Evolutionary conservation across 1,140 invertebrate species (phyloP), one percentile per base, ranked within the genome.

Genomic region (Eriocheir sinensis): DNA sequence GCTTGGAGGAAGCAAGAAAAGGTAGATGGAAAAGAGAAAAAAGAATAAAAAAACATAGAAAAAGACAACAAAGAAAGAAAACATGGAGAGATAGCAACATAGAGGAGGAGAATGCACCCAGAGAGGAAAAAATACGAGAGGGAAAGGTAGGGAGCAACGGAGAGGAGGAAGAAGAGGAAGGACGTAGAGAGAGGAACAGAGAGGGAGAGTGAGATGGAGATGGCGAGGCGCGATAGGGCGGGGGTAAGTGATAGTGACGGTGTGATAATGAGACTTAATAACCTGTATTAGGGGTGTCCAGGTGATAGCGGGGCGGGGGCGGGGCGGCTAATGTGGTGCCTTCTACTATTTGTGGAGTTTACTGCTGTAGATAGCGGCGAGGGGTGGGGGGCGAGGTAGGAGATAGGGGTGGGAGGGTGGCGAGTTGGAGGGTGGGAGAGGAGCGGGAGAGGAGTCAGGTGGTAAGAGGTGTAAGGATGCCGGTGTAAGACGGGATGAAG

Each of bases 211-310:
- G 60, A 72, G 60, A 72, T 21, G n/a, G 60, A 72, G 60, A 72
- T 72, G 60, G 60, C 60, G 60, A 72, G 21, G 60, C n/a, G 27
- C 60, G 60, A 72, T 72, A 72, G n/a, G 60, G 6, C 8, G 21
- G 60, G n/a, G 60, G 60, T 72, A 72, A 72, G 60, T 72, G 60
- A 72, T 72, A 72, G 60, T 72, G 60, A 72, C 60, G 60, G 60
- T 72, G 60, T 72, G 60, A 72, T 72, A 72, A 72, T 72, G 60
- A n/a, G 60, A 72, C 60, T 72, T 72, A 72, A 72, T 72, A 72
- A 72, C 60, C 60, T 72, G 60, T 72, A 72, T 72, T 72, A 72
- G 60, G 60, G 60, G 60, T 72, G 60, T 72, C 27, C 21, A 72
- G 60, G 60, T 72, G 60, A 72, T 72, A 72, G 60, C 60, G 27